These are phyloP conservation scores for Omphaloscelis lunosa DNA, from an alignment of 2,888 invertebrate species.

Conservation along the genomic window DNA sequence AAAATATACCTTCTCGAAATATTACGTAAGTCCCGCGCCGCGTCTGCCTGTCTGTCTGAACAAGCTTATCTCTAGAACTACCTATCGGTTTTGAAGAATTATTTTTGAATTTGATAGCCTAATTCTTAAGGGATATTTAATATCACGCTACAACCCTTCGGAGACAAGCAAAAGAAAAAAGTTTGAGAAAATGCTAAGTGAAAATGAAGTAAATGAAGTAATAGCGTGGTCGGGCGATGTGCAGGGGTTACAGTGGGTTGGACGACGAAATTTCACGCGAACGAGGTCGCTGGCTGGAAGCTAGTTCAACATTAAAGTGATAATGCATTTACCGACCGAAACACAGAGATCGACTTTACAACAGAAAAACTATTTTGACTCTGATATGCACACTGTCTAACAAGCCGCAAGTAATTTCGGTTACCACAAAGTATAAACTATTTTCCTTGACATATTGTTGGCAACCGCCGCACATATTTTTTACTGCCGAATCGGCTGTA, in stretches of 20 bases:
- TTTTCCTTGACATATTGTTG: conserved; percentile 49
- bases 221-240: no score
- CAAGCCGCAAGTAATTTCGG: conserved; percentile 9
- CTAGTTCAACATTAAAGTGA: background rate
- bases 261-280: background rate
- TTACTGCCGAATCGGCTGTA: conserved; percentile 31
- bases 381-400: background rate
- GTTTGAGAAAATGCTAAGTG: background rate
- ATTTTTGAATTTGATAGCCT: no score
- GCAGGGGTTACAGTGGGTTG: no score
- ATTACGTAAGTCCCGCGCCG: no score
- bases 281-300: background rate
- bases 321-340: background rate
- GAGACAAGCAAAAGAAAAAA: no score
- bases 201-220: no score
- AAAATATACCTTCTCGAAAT: no score
- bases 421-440: conserved; percentile 38
- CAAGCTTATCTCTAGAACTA: no score
- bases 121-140: no score
- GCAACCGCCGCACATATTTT: conserved; percentile 39
- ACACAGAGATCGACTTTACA: background rate
- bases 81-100: no score
- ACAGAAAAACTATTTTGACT: background rate
- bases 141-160: no score
- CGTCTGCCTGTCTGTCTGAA: no score